These are phyloP conservation scores for Mormyrus proboscirostris DNA, from an alignment of 2,797 vertebrate genomes.

Conservation along the genomic window DNA sequence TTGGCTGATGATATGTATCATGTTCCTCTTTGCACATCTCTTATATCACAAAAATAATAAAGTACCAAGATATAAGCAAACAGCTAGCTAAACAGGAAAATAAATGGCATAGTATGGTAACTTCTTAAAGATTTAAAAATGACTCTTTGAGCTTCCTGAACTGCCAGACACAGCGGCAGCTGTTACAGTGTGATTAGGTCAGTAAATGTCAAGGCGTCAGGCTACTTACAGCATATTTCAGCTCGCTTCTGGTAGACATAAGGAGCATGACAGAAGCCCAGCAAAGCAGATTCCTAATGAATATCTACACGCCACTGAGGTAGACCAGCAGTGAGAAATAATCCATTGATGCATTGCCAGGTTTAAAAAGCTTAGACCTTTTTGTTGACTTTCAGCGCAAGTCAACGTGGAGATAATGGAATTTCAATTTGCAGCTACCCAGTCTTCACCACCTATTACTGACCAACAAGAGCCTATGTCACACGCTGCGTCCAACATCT, in stretches of 20 bases:
- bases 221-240: not conserved
- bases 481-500: not conserved
- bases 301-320: not conserved
- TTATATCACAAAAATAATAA: not conserved
- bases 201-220: not conserved
- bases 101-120: not conserved
- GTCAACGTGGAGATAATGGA: not conserved
- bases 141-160: not conserved
- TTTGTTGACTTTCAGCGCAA: not conserved
- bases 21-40: not conserved
- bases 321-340: not conserved
- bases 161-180: not conserved
- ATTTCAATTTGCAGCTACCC: not conserved
- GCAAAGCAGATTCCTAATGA: not conserved
- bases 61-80: not conserved
- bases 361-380: not conserved
- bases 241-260: not conserved
- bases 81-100: not conserved
- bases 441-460: not conserved
- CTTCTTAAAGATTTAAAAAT: not conserved
- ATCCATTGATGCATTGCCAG: not conserved
- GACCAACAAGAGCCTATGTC: not conserved
- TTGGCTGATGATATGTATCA: not conserved
- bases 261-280: not conserved
- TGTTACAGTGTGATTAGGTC: not conserved